Evolutionary conservation across 2,113 vertebrate genomes (phyloP), one percentile per base, ranked within the genome.

Genomic region (Nettapus auritus): DNA sequence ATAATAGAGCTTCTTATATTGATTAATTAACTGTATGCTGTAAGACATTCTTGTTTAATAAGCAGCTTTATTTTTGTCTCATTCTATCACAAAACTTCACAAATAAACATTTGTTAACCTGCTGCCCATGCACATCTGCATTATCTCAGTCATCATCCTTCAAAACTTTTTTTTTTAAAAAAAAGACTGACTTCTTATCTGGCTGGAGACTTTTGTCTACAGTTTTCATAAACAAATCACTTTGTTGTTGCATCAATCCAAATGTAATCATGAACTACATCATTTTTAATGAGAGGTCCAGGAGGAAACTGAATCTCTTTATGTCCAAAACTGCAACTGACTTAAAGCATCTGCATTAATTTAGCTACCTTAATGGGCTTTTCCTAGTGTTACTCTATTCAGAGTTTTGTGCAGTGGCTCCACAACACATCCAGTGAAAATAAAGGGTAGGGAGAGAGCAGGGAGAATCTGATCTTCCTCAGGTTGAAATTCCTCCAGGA

Each of bases 331-430:
- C 19, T 69, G 56, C 50, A 80, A 42, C 20, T 89, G 44, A 89
- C 55, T 93, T 93, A 34, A 68, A 90, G 88, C 73, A 86, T 79
- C 53, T 84, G 53, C 62, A 88, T 33, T 84, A 78, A 62, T 78
- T 94, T 62, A 79, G 34, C 28, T 68, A 40, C 25, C 73, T 62
- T 75, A 83, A 90, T 46, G 67, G 57, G 6, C 8, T 82, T 57
- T 76, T 82, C 55, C 76, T 86, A 62, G 52, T 60, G 57, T 84
- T 84, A 70, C 23, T 84, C 46, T 83, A n/a, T 73, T 84, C 17
- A 57, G 71, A 83, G 59, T 77, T 93, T 46, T 60, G 15, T 75
- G 52, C 64, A 67, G 25, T 52, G 82, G n/a, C n/a, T 86, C 42
- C 20, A 60, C n/a, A 88, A 77, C 6, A 67, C 40, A 66, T 52